Base-by-base conservation (phyloP, 2,113 vertebrate species). In the Ptilonorhynchus violaceus region DNA sequence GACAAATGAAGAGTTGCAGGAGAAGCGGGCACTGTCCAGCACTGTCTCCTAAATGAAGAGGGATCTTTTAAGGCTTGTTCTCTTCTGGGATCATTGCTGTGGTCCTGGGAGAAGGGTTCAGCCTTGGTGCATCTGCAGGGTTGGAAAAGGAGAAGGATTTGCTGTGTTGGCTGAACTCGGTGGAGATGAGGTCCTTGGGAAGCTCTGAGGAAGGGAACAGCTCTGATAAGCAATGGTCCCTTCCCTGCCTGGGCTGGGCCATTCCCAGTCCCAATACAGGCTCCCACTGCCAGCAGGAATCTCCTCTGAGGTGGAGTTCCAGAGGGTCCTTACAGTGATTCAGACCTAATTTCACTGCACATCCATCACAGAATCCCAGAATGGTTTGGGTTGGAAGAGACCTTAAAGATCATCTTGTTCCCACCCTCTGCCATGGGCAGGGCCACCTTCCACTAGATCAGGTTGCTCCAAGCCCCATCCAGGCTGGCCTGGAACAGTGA, bases 1-100 rank as follows among this genome's bases (percentile, higher is more conserved):
- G 97, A 98, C 89, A 73, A 98, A 97, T 73, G 95, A 88, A 81
- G 91, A 96, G 95, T 79, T 95, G 94, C 76, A 89, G 89, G 44
- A 64, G 93, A 49, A 74, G 68, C 10, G 67, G 94, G 76, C 73
- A 50, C 91, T 5, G 4, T 89, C 89, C 47, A 10, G 58, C 52
- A 39, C 42, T 1, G 0, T 15, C 69, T 88, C 68, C 49, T 35
- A 49, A 91, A 87, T 69, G 6, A n/a, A 50, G 72, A 74, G 37
- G 52, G 52, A 42, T 75, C 69, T 49, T 30, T 52, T 37, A 41
- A 49, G 35, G 44, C 33, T 84, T 3, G 3, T 88, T 50, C 47
- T 84, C 19, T 27, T 12, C 33, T 64, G 44, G 39, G 39, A 23
- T 10, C 39, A 23, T 37, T 53, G 13, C 9, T 35, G 30, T 41